Conservation (phyloP, 37 sponge, comb jelly and placozoan genomes). For the Ephydatia muelleri region DNA sequence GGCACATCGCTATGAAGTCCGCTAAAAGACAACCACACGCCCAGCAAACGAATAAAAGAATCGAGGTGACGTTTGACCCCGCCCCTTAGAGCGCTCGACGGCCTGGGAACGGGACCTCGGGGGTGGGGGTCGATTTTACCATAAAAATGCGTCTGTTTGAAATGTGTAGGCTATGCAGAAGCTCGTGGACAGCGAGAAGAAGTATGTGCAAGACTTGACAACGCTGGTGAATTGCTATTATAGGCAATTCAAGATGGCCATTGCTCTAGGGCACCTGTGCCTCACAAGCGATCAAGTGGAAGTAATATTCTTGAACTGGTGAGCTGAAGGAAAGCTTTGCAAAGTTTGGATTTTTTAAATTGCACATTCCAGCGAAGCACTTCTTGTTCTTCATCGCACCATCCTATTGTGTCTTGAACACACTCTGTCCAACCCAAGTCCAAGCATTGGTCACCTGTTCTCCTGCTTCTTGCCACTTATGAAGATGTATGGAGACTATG, state of each 20-base stretch:
- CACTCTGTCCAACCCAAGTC: constrained; percentile 7
- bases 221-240: constrained; percentile 43
- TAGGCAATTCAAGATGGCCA: constrained; percentile 41
- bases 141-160: no score
- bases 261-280: constrained; percentile 30
- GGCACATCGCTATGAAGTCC: no score
- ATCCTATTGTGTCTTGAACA: constrained; percentile 12
- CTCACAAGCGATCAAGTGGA: constrained; percentile 29
- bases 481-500: constrained; percentile 42
- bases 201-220: constrained; percentile 28
- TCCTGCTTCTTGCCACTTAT: constrained; percentile 33
- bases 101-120: no score
- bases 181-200: constrained; percentile 34
- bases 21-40: no score
- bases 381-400: constrained; percentile 45
- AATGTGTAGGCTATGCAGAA: constrained; percentile 31
- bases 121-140: no score
- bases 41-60: no score
- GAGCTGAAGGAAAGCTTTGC: constrained; percentile 19
- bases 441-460: constrained; percentile 20
- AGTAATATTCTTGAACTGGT: constrained; percentile 70
- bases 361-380: constrained; percentile 40
- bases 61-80: no score
- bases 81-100: no score
- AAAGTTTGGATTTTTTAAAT: neutral